Conservation (phyloP, 2,888 invertebrate species). For the Philonicus albiceps region DNA sequence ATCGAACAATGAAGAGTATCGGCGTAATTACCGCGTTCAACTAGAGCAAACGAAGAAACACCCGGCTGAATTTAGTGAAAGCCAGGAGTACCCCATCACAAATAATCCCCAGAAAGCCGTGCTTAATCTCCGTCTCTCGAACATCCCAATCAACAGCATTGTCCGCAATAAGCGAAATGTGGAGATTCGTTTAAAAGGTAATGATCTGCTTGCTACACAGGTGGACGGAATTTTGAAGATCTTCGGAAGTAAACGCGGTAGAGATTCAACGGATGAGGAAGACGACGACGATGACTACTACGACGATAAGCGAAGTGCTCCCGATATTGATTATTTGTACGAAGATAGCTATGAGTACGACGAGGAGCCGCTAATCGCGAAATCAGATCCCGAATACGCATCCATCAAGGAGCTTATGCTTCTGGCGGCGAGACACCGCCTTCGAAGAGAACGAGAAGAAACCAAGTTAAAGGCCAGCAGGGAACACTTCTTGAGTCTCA, state of each 20-base stretch:
- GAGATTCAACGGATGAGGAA: neutral
- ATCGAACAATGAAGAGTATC: neutral
- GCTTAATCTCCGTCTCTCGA: conserved; percentile 5
- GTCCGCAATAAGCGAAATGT: conserved; percentile 11
- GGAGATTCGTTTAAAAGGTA: neutral
- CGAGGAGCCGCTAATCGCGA: neutral
- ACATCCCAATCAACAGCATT: conserved; percentile 13
- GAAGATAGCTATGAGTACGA: conserved; percentile 16
- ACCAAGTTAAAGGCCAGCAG: conserved; percentile 6
- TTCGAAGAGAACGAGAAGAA: conserved; percentile 4
- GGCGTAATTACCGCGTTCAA: neutral
- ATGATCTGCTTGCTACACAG: neutral
- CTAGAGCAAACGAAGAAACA: neutral
- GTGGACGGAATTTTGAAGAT: conserved; percentile 14
- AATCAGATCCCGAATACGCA: neutral
- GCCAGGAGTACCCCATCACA: neutral
- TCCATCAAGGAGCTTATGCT: conserved; percentile 33
- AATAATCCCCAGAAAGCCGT: neutral
- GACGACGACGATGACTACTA: neutral
- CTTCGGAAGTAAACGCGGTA: neutral
- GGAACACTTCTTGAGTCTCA: neutral
- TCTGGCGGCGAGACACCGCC: neutral
- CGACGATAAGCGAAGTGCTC: neutral
- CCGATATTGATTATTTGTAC: neutral
- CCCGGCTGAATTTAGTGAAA: neutral